phyloP scores from a whole-genome alignment of 2,888 invertebrate genomes.

The Loripinus fragilis region DNA sequence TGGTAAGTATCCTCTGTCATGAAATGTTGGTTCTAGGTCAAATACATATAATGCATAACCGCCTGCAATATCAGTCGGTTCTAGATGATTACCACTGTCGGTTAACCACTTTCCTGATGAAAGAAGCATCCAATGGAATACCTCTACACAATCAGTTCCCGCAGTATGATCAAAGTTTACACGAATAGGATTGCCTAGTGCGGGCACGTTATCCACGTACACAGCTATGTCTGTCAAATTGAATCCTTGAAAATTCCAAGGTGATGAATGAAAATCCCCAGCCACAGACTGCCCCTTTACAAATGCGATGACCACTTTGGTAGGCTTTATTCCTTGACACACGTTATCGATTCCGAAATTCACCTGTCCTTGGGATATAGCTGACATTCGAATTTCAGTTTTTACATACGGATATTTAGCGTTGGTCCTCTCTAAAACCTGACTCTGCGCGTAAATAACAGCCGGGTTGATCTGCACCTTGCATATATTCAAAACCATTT shows the following conservation, averaged over 20 bases:
- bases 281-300: conserved; percentile 33
- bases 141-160: conserved; percentile 15
- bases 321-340: conserved; percentile 30
- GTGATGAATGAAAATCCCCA: conserved; percentile 25
- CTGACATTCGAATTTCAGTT: conserved; percentile 24
- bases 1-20: conserved; percentile 21
- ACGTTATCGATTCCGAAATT: conserved; percentile 32
- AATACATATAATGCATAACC: conserved; percentile 31
- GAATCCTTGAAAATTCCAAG: conserved; percentile 34
- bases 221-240: conserved; percentile 25
- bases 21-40: conserved; percentile 29
- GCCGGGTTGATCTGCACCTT: conserved; percentile 29
- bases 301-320: conserved; percentile 33
- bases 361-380: conserved; percentile 33
- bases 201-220: conserved; percentile 23
- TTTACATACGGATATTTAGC: conserved; percentile 33
- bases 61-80: conserved; percentile 10
- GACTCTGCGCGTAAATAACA: conserved; percentile 27
- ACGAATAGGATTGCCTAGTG: conserved; percentile 18
- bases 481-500: conserved; percentile 23
- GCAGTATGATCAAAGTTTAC: conserved; percentile 22
- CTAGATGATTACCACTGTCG: conserved; percentile 20
- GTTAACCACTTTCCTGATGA: conserved; percentile 17
- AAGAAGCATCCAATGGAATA: conserved; percentile 15
- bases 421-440: conserved; percentile 19